These are phyloP conservation scores for Bedellia somnulentella DNA, from an alignment of 2,888 invertebrate species.

Conservation along the genomic window DNA sequence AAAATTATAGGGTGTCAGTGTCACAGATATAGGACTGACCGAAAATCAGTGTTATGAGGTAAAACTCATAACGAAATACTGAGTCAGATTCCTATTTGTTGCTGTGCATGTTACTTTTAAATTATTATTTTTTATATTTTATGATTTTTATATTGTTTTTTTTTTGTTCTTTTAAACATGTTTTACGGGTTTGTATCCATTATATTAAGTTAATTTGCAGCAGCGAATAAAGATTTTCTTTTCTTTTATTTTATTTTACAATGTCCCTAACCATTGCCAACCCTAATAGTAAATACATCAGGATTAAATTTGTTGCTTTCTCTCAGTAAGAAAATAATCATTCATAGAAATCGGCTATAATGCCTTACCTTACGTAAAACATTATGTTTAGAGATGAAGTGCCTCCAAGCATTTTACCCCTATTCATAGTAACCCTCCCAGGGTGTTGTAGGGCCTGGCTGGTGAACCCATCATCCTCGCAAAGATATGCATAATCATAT, in stretches of 20 bases:
- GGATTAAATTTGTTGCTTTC: neutral
- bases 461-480: conserved; percentile 20
- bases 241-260: too few species aligned
- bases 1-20: too few species aligned
- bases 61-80: too few species aligned
- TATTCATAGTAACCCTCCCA: conserved; percentile 6
- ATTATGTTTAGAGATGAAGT: conserved; percentile 45
- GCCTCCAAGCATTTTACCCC: conserved; percentile 59
- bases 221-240: too few species aligned
- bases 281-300: neutral
- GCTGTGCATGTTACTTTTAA: too few species aligned
- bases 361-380: conserved; percentile 25
- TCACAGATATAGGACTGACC: too few species aligned
- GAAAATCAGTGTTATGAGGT: too few species aligned
- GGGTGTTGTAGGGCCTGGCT: conserved; percentile 29
- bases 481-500: conserved; percentile 44
- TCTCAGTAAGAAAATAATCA: too few species aligned
- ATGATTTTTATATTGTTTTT: neutral
- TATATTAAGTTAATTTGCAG: too few species aligned
- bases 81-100: too few species aligned
- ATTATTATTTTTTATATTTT: too few species aligned
- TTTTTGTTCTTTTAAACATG: neutral
- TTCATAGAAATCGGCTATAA: neutral
- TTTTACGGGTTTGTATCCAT: neutral
- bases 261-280: neutral